These are phyloP conservation scores for Lucinisca nassula DNA, from an alignment of 2,888 invertebrate species.

Conservation along the genomic window DNA sequence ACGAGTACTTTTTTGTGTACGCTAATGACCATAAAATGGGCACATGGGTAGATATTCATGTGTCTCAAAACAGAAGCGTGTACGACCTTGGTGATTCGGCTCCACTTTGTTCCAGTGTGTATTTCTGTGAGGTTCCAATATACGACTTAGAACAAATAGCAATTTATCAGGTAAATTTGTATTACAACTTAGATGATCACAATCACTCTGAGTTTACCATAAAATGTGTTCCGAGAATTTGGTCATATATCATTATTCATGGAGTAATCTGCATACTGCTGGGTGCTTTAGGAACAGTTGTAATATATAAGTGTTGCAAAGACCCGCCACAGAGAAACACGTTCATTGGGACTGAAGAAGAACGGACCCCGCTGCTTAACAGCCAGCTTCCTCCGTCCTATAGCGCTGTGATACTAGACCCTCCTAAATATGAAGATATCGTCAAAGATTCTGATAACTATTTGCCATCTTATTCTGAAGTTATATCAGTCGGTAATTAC, in stretches of 20 bases:
- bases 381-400: slow-evolving; percentile 51
- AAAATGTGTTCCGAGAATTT: slow-evolving; percentile 61
- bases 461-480: slow-evolving; percentile 42
- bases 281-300: slow-evolving; percentile 36
- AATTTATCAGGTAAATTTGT: slow-evolving; percentile 42
- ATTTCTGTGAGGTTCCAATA: slow-evolving; percentile 36
- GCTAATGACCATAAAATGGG: slow-evolving; percentile 9
- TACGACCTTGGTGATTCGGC: slow-evolving; percentile 41
- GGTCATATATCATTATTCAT: slow-evolving; percentile 56
- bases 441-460: slow-evolving; percentile 25
- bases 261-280: slow-evolving; percentile 39
- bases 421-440: slow-evolving; percentile 66
- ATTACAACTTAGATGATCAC: slow-evolving; percentile 45
- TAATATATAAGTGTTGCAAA: slow-evolving; percentile 48
- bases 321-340: background rate
- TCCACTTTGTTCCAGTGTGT: slow-evolving; percentile 31
- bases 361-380: slow-evolving; percentile 49
- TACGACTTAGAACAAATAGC: slow-evolving; percentile 28
- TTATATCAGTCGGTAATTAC: background rate
- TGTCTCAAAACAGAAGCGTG: slow-evolving; percentile 35
- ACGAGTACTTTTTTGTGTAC: slow-evolving; percentile 58
- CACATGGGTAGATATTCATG: slow-evolving; percentile 44
- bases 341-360: background rate
- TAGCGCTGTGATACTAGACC: slow-evolving; percentile 36
- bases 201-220: slow-evolving; percentile 52